Evolutionary conservation across 2,797 vertebrate genomes (phyloP).

Genomic region (Typhlichthys eigenmanni): DNA sequence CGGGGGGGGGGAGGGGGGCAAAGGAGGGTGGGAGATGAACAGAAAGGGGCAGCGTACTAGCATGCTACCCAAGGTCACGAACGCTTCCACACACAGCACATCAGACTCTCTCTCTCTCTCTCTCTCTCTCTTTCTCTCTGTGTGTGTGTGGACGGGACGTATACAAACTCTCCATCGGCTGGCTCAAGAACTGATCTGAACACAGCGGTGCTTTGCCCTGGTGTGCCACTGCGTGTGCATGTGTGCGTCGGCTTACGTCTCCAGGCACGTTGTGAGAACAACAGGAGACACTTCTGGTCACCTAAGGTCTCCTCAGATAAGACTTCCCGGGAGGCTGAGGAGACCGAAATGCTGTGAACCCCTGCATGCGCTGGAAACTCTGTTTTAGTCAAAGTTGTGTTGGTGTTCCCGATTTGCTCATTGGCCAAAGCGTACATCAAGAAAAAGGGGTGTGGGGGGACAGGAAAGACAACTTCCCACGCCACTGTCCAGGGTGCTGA

Average conservation of each 20-base stretch:
- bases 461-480: not conserved
- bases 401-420: not conserved
- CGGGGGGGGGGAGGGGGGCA: not conserved
- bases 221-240: not conserved
- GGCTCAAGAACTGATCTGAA: slow-evolving; percentile 41
- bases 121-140: slow-evolving; percentile 10
- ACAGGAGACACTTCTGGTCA: not conserved
- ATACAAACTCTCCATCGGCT: slow-evolving; percentile 41
- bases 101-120: slow-evolving; percentile 33
- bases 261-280: not conserved
- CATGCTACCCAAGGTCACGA: slow-evolving; percentile 68
- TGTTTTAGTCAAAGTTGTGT: not conserved
- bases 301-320: not conserved
- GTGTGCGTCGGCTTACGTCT: not conserved
- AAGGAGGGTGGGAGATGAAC: not conserved
- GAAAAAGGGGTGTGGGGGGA: too few species aligned
- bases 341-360: not conserved
- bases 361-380: not conserved
- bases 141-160: slow-evolving; percentile 1
- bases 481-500: slow-evolving; percentile 64
- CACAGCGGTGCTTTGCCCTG: slow-evolving; percentile 26
- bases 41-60: slow-evolving; percentile 24
- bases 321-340: not conserved
- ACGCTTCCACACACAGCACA: slow-evolving; percentile 57
- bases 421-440: not conserved